Evolutionary conservation across 2,888 invertebrate species (phyloP), one percentile per base, ranked within the genome.

Genomic region (Hypolimnas misippus): DNA sequence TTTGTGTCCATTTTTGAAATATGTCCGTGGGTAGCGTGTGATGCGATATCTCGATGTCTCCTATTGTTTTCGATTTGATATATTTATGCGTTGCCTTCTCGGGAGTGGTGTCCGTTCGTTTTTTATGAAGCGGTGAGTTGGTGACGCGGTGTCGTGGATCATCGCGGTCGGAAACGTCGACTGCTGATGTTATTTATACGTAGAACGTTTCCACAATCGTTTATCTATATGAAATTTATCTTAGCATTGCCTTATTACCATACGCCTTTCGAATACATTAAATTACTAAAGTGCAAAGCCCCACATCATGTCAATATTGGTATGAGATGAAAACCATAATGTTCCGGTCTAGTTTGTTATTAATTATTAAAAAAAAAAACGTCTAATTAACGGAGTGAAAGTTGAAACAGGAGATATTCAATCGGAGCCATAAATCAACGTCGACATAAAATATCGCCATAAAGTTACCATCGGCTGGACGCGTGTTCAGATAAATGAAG

Each of bases 11-110:
- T 86, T 91, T 91, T 91, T 91, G 89, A 90, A 85, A 89, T 89
- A 90, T 89, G 89, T 82, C 84, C 78, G 81, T 83, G 84, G 84
- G 83, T 79, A 81, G 77, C 77, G 78, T 77, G 89, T 88, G 90
- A 89, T 86, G 84, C 86, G 87, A 85, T 91, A 89, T 88, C 89
- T 82, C 79, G 84, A 81, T 85, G 89, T 88, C 87, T 82, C 84
- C 91, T 90, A 92, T 92, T 92, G 92, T 92, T 91, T 91, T 86
- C 90, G 74, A 79, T 89, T 90, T 90, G 91, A 91, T 89, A 88
- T 91, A 92, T 92, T 90, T 90, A 91, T 89, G 90, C 77, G 84
- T 78, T 77, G 78, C 77, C 76, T 88, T 86, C 84, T 76, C 77
- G 82, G 85, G 87, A 87, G 83, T 88, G 82, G 81, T 82, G 72